A percentile compares a stretch with the other conserved stretches of the same genome.
phyloP scores from a whole-genome alignment of 2,888 invertebrate species.

The Himalopsyche tibetana region DNA sequence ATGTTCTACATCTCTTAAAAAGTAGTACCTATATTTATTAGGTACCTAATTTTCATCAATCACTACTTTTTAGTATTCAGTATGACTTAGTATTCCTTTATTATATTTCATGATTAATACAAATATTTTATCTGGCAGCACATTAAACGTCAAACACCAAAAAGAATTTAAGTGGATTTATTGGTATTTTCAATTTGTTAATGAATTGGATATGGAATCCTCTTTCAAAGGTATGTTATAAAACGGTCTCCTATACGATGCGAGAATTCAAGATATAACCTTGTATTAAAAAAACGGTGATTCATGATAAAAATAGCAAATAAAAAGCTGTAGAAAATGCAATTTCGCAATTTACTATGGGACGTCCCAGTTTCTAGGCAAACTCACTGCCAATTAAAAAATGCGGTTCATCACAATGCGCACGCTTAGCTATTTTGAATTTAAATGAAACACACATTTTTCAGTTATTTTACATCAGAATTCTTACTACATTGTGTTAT shows the following conservation, averaged over 20 bases:
- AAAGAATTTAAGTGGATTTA: slow-evolving; percentile 13
- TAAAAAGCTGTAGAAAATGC: slow-evolving; percentile 41
- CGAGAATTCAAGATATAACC: neutral
- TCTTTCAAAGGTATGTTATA: neutral
- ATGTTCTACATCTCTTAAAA: no score
- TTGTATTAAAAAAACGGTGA: neutral
- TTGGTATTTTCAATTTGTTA: neutral
- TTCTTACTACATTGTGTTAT: neutral
- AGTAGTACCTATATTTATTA: no score
- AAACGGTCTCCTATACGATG: neutral
- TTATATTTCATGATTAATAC: neutral
- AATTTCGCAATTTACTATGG: slow-evolving; percentile 48
- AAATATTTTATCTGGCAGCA: neutral
- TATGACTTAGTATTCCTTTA: neutral
- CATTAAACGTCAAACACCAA: slow-evolving; percentile 35
- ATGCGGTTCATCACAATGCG: slow-evolving; percentile 11
- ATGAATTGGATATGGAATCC: slow-evolving; percentile 1
- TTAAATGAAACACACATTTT: neutral
- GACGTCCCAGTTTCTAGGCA: slow-evolving; percentile 45
- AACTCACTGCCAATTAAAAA: slow-evolving; percentile 13
- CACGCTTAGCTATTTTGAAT: slow-evolving; percentile 11
- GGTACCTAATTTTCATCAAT: no score
- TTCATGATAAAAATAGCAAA: slow-evolving; percentile 23
- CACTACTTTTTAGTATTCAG: neutral
- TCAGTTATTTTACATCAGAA: neutral